Percentiles rank a stretch among this genome's conserved stretches.
These are phyloP conservation scores for Epizoanthus illoricatus DNA, from an alignment of 92 coral and sea anemone species.

Conservation along the genomic window DNA sequence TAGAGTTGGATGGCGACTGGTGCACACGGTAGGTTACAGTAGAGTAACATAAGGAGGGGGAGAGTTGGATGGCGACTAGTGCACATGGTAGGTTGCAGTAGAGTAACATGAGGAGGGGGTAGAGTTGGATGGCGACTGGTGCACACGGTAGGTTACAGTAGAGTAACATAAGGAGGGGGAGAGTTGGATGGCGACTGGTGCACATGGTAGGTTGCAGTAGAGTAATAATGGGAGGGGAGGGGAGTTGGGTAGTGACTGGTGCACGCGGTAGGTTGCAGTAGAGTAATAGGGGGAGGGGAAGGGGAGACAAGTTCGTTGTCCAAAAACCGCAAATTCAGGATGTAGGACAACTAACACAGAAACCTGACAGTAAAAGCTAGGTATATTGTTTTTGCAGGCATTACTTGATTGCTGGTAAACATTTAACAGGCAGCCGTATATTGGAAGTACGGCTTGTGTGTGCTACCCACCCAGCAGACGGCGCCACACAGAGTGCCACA, in stretches of 20 bases:
- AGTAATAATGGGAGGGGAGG: slow-evolving; percentile 40
- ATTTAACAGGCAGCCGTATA: slow-evolving; percentile 72
- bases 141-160: too few relatives aligned
- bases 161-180: too few relatives aligned
- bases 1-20: background rate
- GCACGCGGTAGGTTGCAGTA: slow-evolving; percentile 53
- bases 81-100: slow-evolving; percentile 55
- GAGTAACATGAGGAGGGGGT: background rate
- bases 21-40: slow-evolving; percentile 53
- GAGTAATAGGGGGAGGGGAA: background rate
- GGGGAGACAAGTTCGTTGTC: background rate
- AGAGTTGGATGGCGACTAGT: slow-evolving; percentile 41
- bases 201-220: background rate
- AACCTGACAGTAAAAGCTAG: background rate
- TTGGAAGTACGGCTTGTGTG: slow-evolving; percentile 86
- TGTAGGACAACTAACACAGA: background rate
- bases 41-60: too few relatives aligned
- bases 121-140: too few relatives aligned
- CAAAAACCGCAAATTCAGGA: background rate
- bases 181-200: too few relatives aligned
- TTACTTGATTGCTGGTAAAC: slow-evolving; percentile 83
- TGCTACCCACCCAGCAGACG: slow-evolving; percentile 35
- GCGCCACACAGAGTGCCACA: slow-evolving; percentile 23
- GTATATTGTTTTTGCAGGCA: slow-evolving; percentile 49
- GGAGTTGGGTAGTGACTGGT: slow-evolving; percentile 43